Evolutionary conservation across 2,113 vertebrate genomes (phyloP).

Genomic region (Hydrochoerus hydrochaeris): DNA sequence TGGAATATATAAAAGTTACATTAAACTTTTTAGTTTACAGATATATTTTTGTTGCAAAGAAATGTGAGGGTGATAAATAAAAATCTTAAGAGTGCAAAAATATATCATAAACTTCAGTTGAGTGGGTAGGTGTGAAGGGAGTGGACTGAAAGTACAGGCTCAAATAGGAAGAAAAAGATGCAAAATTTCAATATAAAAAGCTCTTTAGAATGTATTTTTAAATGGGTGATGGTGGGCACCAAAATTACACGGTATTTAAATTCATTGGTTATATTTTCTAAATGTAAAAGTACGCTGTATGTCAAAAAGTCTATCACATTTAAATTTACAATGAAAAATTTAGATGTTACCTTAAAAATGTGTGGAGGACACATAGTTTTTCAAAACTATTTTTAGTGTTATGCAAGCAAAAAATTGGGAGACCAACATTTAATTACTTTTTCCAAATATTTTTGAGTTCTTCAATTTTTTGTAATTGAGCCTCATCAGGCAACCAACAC

Average conservation of each 20-base stretch:
- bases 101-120: conserved; percentile 58
- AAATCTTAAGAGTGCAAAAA: conserved; percentile 58
- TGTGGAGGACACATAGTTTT: neutral
- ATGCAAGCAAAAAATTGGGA: neutral
- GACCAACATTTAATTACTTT: neutral
- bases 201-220: conserved; percentile 48
- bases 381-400: conserved; percentile 36
- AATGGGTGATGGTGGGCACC: conserved; percentile 35
- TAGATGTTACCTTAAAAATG: conserved; percentile 46
- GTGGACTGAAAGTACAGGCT: conserved; percentile 55
- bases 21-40: conserved; percentile 68
- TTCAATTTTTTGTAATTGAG: neutral
- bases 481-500: neutral
- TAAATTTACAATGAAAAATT: conserved; percentile 51
- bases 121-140: conserved; percentile 53
- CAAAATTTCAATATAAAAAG: conserved; percentile 34
- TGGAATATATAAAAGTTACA: conserved; percentile 59
- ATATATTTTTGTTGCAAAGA: conserved; percentile 65
- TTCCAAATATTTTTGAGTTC: neutral
- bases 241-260: conserved; percentile 62
- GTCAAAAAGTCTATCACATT: conserved; percentile 59
- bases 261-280: conserved; percentile 21
- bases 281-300: conserved; percentile 13
- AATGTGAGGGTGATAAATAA: conserved; percentile 69
- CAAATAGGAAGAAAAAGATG: conserved; percentile 45